A percentile compares a stretch with the other conserved stretches of the same genome.
These are phyloP conservation scores for Danaus chrysippus DNA, from an alignment of 2,888 invertebrate genomes.

Conservation along the genomic window DNA sequence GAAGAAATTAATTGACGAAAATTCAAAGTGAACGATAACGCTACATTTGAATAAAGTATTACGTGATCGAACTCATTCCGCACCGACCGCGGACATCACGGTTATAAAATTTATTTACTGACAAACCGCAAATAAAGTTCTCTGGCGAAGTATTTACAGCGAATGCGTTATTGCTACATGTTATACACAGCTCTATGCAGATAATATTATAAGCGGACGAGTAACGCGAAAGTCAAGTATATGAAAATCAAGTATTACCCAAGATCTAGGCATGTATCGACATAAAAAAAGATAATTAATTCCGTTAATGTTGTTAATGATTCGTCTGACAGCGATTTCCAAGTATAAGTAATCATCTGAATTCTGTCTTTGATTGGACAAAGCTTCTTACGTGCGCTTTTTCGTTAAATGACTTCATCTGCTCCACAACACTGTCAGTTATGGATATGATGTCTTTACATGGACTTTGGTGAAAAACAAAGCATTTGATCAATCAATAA, in stretches of 20 bases:
- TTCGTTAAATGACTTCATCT: constrained; percentile 76
- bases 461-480: constrained; percentile 28
- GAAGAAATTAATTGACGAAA: constrained; percentile 36
- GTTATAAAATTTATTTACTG: constrained; percentile 61
- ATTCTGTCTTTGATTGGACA: constrained; percentile 66
- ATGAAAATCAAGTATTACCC: too few relatives aligned
- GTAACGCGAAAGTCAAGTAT: too few relatives aligned
- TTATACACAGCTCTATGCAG: not conserved
- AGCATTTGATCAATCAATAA: constrained; percentile 32
- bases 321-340: constrained; percentile 65
- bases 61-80: constrained; percentile 28
- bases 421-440: constrained; percentile 41
- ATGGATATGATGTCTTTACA: constrained; percentile 32
- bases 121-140: constrained; percentile 69
- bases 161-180: constrained; percentile 20
- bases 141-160: constrained; percentile 43
- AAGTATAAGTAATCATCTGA: constrained; percentile 74
- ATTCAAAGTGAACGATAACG: constrained; percentile 22
- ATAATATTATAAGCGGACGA: too few relatives aligned
- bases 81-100: constrained; percentile 35
- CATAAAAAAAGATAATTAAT: constrained; percentile 60
- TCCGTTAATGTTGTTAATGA: constrained; percentile 72
- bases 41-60: constrained; percentile 29
- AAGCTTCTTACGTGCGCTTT: constrained; percentile 53
- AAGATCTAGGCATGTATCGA: too few relatives aligned